These are phyloP conservation scores for Acanthosepion pharaonis DNA, from an alignment of 2,888 invertebrate species.

Conservation along the genomic window DNA sequence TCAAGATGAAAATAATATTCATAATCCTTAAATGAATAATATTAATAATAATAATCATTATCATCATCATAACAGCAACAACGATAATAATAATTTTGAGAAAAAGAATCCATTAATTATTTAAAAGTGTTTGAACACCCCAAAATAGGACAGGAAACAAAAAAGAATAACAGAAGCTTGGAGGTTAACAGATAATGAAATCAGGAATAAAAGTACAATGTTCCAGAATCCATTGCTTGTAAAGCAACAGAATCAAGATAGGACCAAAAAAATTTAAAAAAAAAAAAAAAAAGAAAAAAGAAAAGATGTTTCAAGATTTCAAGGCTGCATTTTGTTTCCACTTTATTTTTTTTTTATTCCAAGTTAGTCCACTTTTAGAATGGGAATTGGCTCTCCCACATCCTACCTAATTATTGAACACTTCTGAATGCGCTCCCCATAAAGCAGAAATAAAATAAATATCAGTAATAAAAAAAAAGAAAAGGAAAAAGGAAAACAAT, in stretches of 20 bases:
- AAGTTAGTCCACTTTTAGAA: neutral
- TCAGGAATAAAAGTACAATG: neutral
- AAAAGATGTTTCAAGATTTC: neutral
- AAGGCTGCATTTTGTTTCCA: neutral
- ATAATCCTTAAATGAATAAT: too few relatives aligned
- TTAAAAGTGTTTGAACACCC: neutral
- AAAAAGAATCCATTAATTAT: too few relatives aligned
- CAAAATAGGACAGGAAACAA: neutral
- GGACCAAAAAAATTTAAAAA: neutral
- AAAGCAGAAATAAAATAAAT: neutral
- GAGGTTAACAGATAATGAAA: neutral
- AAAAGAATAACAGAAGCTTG: neutral
- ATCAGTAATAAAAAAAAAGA: neutral
- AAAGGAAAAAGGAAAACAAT: neutral
- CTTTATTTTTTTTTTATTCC: neutral
- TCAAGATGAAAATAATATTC: too few relatives aligned
- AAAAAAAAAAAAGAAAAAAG: too few relatives aligned
- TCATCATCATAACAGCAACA: too few relatives aligned
- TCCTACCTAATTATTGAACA: neutral
- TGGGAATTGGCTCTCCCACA: neutral
- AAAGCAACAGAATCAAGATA: neutral
- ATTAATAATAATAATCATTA: too few relatives aligned
- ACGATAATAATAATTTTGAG: neutral
- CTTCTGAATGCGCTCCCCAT: neutral
- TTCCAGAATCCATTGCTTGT: neutral